These are phyloP conservation scores for Callyntrura guangdongensis DNA, from an alignment of 2,888 invertebrate genomes.

Conservation along the genomic window DNA sequence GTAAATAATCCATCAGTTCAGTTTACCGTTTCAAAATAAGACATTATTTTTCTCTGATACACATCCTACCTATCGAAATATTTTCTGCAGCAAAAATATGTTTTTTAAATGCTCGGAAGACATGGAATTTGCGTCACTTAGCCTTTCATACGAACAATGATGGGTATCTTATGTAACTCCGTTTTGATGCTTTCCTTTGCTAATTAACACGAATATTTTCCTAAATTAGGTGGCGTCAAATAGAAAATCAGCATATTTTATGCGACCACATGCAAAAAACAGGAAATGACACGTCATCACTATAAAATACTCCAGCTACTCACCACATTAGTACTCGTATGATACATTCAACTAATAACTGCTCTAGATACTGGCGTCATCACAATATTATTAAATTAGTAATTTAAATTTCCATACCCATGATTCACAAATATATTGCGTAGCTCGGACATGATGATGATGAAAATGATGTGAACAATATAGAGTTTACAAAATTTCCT, in stretches of 20 bases:
- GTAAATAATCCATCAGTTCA: slow-evolving; percentile 28
- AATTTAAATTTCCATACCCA: too few relatives aligned
- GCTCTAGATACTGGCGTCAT: not conserved
- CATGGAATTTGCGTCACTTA: not conserved
- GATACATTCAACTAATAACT: not conserved
- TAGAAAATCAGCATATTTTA: slow-evolving; percentile 34
- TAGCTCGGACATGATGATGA: too few relatives aligned
- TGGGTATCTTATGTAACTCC: slow-evolving; percentile 1
- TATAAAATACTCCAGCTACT: not conserved
- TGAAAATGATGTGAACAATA: too few relatives aligned
- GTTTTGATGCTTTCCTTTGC: too few relatives aligned
- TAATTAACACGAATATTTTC: slow-evolving; percentile 43
- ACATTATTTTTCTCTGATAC: slow-evolving; percentile 17
- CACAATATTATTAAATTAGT: too few relatives aligned
- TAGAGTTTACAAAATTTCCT: too few relatives aligned
- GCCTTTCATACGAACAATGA: not conserved
- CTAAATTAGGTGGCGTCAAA: not conserved
- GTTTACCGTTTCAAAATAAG: slow-evolving; percentile 32
- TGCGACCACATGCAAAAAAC: slow-evolving; percentile 45
- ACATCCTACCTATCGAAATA: too few relatives aligned
- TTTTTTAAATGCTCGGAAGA: not conserved
- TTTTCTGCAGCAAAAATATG: too few relatives aligned
- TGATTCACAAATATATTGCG: too few relatives aligned
- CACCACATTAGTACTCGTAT: not conserved
- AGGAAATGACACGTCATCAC: slow-evolving; percentile 57